A percentile compares a stretch with the other conserved stretches of the same genome.
Evolutionary conservation across 2,113 vertebrate species (phyloP).

Genomic region (Leptobrachium leishanense): DNA sequence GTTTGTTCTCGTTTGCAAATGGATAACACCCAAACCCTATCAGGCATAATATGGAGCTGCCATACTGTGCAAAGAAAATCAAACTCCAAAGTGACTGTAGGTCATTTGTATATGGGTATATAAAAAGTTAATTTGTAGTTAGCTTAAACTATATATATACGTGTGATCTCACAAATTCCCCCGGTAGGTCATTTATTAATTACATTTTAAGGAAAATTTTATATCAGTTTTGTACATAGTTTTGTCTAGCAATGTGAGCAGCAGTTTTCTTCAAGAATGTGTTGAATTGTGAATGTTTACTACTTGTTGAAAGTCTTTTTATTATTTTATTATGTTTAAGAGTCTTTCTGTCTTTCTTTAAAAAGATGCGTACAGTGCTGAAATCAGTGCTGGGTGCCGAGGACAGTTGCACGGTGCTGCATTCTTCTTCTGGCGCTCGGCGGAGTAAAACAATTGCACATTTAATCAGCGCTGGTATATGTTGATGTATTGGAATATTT

Average conservation of each 20-base stretch:
- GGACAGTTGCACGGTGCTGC: too few relatives aligned
- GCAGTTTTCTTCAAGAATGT: slow-evolving; percentile 12
- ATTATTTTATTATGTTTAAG: neutral
- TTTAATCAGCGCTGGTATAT: slow-evolving; percentile 8
- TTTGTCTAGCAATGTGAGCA: slow-evolving; percentile 7
- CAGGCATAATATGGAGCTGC: neutral
- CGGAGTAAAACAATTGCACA: slow-evolving; percentile 13
- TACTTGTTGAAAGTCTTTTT: slow-evolving; percentile 11
- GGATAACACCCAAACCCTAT: neutral
- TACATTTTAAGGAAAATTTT: neutral
- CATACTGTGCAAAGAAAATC: neutral
- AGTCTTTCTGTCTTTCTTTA: neutral
- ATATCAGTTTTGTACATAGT: neutral
- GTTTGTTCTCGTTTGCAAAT: neutral
- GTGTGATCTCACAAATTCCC: neutral
- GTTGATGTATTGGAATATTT: slow-evolving; percentile 22
- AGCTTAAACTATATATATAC: neutral
- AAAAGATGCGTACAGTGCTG: neutral
- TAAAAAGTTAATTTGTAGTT: neutral
- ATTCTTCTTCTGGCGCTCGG: too few relatives aligned
- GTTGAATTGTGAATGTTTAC: slow-evolving; percentile 8
- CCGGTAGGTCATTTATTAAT: neutral
- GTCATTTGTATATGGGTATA: neutral
- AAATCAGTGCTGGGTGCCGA: neutral
- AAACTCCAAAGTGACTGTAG: too few relatives aligned